Base-by-base conservation (phyloP, 1,140 invertebrate species). In the Solenopsis invicta region DNA sequence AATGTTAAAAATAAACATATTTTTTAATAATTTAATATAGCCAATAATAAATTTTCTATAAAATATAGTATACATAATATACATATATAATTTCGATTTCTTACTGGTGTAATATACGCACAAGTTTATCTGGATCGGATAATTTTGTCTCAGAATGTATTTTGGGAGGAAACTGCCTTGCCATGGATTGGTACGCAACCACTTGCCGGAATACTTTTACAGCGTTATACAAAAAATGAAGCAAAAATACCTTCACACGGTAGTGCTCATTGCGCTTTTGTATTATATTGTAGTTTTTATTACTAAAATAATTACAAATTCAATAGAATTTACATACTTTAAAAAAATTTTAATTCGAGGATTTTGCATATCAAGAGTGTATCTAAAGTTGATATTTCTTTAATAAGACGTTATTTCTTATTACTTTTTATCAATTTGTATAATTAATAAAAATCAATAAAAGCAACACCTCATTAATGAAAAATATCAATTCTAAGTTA, bases 101-200 rank as follows among this genome's bases (percentile, higher is more conserved):
- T 10, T 18, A 48, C n/a, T 67, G 2, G 0, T 59, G 24, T 34
- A n/a, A 80, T 54, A 54, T 41, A 21, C 48, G 45, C 5, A 4
- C 2, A n/a, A 45, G 37, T 41, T 89, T 89, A 90, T 87, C 89
- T 56, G 48, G 1, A 90, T 61, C 37, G 59, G 89, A 89, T 90
- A 90, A 90, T 16, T 29, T 10, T 61, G 24, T 34, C 2, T 52
- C 24, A 50, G 45, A 10, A 48, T 61, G 41, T 54, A 71, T 24
- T 45, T 50, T 6, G 4, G 12, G 3, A 50, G 88, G 16, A 29
- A 87, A 29, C 89, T 89, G 61, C 88, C 13, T 90, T 90, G 87
- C 76, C 88, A 84, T 4, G 13, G 80, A 74, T 74, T 82, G 48
- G 18, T 59, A 34, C 2, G 18, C 54, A 61, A 61, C 24, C 29